Percentiles rank a stretch among this genome's conserved stretches.
Evolutionary conservation across 2,888 invertebrate genomes (phyloP).

Genomic region (Philhelius pedissequus): DNA sequence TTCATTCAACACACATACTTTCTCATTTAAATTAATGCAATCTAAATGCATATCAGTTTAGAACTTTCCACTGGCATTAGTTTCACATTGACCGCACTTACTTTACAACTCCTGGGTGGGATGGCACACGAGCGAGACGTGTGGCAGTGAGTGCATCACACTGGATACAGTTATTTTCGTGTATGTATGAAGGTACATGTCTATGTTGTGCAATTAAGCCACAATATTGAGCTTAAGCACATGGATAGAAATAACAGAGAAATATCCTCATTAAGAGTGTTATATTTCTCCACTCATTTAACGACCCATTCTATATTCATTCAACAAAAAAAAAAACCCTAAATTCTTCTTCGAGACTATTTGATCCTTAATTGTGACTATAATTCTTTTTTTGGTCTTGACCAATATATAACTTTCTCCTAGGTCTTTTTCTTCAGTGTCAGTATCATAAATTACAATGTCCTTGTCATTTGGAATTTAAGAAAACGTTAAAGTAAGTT

Average conservation of each 20-base stretch:
- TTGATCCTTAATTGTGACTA: constrained; percentile 60
- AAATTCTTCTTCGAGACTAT: constrained; percentile 28
- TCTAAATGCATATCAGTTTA: constrained; percentile 47
- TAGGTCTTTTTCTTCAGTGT: background rate
- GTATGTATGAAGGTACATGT: no score
- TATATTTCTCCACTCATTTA: constrained; percentile 32
- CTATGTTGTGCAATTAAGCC: constrained; percentile 14
- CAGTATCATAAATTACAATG: constrained; percentile 40
- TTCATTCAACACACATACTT: background rate
- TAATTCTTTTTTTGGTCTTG: constrained; percentile 61
- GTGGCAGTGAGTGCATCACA: no score
- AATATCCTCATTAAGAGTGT: constrained; percentile 9
- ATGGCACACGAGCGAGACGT: background rate
- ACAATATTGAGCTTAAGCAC: constrained; percentile 20
- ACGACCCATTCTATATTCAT: constrained; percentile 22
- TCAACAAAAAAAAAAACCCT: background rate
- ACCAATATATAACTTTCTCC: background rate
- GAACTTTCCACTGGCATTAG: constrained; percentile 15
- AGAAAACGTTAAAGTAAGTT: constrained; percentile 9
- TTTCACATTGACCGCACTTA: constrained; percentile 42
- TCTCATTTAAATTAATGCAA: constrained; percentile 48
- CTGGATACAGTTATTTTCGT: background rate
- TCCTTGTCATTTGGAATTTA: constrained; percentile 50
- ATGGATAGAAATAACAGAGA: background rate
- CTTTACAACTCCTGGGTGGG: constrained; percentile 27